Base-by-base conservation (phyloP, 2,888 invertebrate species). In the Cryptus viduatorius region DNA sequence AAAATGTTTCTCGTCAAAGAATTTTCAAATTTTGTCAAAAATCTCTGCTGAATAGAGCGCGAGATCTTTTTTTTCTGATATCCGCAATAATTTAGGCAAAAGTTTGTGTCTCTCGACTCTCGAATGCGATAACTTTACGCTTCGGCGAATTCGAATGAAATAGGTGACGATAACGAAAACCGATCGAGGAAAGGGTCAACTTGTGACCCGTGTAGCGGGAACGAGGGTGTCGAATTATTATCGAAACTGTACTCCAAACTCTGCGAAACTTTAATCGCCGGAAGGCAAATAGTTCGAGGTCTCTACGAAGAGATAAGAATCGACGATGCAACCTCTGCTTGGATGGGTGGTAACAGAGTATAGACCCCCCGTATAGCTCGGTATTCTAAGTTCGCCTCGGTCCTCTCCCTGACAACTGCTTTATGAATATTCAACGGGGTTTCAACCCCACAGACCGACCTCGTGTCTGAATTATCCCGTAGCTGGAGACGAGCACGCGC, bases 391-490 rank as follows among this genome's bases (percentile, higher is more conserved):
- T 72, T 61, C 78, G 37, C 61, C 19, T 64, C 69, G 68, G 50
- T 56, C 73, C 46, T 72, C 59, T 56, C 48, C n/a, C 64, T 3
- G n/a, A 48, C 64, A 72, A 80, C 72, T 73, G 73, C 67, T 44
- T 73, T 56, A 73, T 80, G 73, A 44, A 80, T 80, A 80, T 80
- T 80, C 73, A 37, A 80, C 56, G 46, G 50, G n/a, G 44, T 72
- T 67, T 72, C 65, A 68, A 29, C 61, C 65, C 61, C 78, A 37
- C 46, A 65, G 64, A 79, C 56, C 73, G 44, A 53, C 50, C 65
- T 53, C 79, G 59, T 67, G 69, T 68, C 56, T 73, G 67, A 80
- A 80, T 80, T 80, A 73, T 80, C 50, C 44, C 42, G 48, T 44
- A 46, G 44, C 56, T 19, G 56, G 56, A 14, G 37, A 72, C 50